These are phyloP conservation scores for Hycleus cichorii DNA, from an alignment of 1,140 invertebrate species.

Conservation along the genomic window DNA sequence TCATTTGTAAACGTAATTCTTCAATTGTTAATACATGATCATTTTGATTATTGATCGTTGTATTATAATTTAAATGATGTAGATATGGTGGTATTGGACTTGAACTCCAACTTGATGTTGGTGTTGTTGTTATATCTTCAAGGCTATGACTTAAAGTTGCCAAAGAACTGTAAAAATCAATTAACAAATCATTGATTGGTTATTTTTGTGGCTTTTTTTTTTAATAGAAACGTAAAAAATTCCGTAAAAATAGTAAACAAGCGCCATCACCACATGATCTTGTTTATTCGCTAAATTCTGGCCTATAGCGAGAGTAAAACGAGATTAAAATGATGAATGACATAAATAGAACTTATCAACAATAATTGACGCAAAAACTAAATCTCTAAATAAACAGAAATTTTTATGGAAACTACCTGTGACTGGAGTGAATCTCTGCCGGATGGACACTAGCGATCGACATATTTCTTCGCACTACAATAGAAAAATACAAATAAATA, in stretches of 20 bases:
- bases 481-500: slow-evolving; percentile 9
- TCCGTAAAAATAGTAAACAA: neutral
- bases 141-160: slow-evolving; percentile 36
- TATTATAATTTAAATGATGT: slow-evolving; percentile 13
- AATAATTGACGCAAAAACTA: neutral
- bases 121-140: slow-evolving; percentile 30
- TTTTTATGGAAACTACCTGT: slow-evolving; percentile 26
- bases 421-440: slow-evolving; percentile 34
- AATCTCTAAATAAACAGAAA: neutral
- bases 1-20: slow-evolving; percentile 60
- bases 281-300: neutral
- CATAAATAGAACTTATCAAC: neutral
- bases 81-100: slow-evolving; percentile 1
- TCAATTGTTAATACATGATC: slow-evolving; percentile 59
- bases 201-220: neutral
- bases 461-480: slow-evolving; percentile 32
- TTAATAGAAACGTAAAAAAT: neutral
- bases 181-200: neutral
- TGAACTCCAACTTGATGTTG: slow-evolving; percentile 24
- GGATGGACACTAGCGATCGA: slow-evolving; percentile 38
- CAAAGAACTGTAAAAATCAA: slow-evolving; percentile 33
- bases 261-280: neutral
- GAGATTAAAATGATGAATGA: neutral
- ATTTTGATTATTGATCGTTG: neutral
- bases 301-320: neutral